Percentiles rank a stretch among this genome's conserved stretches.
These are phyloP conservation scores for Acanthiza pusilla DNA, from an alignment of 2,797 vertebrate genomes.

Conservation along the genomic window DNA sequence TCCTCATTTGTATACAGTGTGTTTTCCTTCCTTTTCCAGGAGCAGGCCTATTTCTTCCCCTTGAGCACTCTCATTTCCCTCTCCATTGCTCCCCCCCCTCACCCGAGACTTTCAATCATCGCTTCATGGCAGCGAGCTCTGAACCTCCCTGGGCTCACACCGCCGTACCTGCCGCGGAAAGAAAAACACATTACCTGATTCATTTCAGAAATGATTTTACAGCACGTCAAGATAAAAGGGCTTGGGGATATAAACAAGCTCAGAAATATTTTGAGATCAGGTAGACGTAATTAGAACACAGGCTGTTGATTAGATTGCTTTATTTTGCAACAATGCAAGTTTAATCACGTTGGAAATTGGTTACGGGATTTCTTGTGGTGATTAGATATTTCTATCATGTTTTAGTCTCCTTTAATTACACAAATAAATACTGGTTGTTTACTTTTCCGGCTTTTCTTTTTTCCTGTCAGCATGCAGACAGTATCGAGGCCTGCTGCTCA, in stretches of 20 bases:
- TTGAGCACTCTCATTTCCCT: conserved; percentile 47
- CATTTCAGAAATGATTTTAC: conserved; percentile 56
- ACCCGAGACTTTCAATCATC: conserved; percentile 54
- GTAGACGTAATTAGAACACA: conserved; percentile 65
- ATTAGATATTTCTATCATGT: conserved; percentile 39
- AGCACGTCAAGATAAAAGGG: conserved; percentile 46
- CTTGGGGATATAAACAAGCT: conserved; percentile 62
- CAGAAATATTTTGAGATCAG: conserved; percentile 55
- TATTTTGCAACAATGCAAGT: conserved; percentile 48
- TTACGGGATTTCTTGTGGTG: conserved; percentile 42
- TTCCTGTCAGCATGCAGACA: neutral
- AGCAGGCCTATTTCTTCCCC: conserved; percentile 5
- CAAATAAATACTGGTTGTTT: conserved; percentile 44
- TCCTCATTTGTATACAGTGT: neutral
- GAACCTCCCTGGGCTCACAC: conserved; percentile 8
- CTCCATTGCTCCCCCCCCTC: conserved; percentile 4
- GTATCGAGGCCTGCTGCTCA: neutral
- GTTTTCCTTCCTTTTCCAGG: neutral
- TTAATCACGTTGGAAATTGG: conserved; percentile 64
- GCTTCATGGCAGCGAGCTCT: conserved; percentile 28
- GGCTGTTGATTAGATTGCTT: conserved; percentile 66
- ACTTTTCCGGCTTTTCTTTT: neutral
- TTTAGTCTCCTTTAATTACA: conserved; percentile 46
- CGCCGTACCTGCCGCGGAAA: neutral
- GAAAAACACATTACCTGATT: conserved; percentile 40